These are phyloP conservation scores for Dipodomys ordii DNA, from an alignment of 2,113 vertebrate genomes.

Conservation along the genomic window DNA sequence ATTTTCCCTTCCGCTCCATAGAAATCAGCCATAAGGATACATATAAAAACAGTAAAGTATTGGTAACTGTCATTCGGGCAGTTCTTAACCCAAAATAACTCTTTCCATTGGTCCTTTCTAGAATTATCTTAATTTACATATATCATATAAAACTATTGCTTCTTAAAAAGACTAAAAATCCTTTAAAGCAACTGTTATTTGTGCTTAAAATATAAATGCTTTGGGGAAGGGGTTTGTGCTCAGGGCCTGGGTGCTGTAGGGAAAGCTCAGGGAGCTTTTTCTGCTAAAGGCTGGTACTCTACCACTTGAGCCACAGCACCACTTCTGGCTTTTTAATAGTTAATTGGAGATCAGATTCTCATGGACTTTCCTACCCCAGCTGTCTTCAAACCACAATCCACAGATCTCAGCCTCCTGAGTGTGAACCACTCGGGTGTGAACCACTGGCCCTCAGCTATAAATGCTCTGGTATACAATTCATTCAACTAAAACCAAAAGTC, in stretches of 20 bases:
- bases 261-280: too few species aligned
- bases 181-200: slow-evolving; percentile 45
- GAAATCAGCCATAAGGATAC: not conserved
- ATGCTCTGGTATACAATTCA: not conserved
- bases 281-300: too few species aligned
- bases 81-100: slow-evolving; percentile 14
- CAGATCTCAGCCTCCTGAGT: too few species aligned
- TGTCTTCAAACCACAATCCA: too few species aligned
- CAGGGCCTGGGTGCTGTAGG: too few species aligned
- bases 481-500: slow-evolving; percentile 18
- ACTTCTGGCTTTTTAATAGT: too few species aligned
- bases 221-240: not conserved
- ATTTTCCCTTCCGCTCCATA: not conserved
- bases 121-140: slow-evolving; percentile 20
- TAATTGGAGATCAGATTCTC: too few species aligned
- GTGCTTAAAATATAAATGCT: slow-evolving; percentile 38
- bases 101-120: not conserved
- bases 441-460: not conserved
- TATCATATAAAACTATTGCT: not conserved
- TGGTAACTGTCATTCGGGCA: not conserved
- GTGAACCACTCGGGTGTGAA: too few species aligned
- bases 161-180: slow-evolving; percentile 26
- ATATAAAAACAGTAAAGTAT: not conserved
- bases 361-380: too few species aligned
- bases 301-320: too few species aligned